A percentile compares a stretch with the other conserved stretches of the same genome.
Evolutionary conservation across 2,113 vertebrate genomes (phyloP).

Genomic region (Tragelaphus buxtoni): DNA sequence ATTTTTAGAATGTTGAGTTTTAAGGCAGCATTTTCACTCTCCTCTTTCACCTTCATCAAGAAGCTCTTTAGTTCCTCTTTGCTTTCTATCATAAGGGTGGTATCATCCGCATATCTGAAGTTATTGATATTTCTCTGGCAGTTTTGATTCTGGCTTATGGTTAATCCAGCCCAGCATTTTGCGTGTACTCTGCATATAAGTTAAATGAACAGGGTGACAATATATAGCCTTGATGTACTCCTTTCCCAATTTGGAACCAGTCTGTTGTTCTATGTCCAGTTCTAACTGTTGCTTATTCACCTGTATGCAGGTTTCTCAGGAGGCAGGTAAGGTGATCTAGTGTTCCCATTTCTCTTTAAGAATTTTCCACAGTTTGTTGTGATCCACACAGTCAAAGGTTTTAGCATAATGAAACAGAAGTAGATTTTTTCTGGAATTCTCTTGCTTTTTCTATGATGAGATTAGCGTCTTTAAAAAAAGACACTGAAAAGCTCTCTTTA

Average conservation of each 20-base stretch:
- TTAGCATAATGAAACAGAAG: neutral
- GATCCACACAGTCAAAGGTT: neutral
- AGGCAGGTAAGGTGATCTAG: neutral
- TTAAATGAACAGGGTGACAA: neutral
- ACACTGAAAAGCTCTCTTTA: too few relatives aligned
- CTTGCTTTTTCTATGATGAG: neutral
- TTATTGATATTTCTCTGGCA: neutral
- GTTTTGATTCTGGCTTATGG: neutral
- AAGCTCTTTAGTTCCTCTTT: neutral
- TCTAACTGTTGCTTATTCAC: neutral
- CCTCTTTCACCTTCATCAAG: neutral
- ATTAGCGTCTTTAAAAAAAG: neutral
- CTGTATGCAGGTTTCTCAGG: neutral
- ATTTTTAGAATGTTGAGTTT: neutral
- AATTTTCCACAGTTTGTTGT: neutral
- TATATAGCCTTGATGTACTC: neutral
- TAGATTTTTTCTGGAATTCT: neutral
- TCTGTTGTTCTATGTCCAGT: neutral
- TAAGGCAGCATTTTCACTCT: neutral
- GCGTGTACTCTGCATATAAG: neutral
- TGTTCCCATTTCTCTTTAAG: neutral
- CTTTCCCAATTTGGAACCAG: neutral
- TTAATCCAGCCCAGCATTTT: neutral
- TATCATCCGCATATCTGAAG: neutral
- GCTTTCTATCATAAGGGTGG: neutral